Evolutionary conservation across 2,113 vertebrate genomes (phyloP).

Genomic region (Proterorhinus semilunaris): DNA sequence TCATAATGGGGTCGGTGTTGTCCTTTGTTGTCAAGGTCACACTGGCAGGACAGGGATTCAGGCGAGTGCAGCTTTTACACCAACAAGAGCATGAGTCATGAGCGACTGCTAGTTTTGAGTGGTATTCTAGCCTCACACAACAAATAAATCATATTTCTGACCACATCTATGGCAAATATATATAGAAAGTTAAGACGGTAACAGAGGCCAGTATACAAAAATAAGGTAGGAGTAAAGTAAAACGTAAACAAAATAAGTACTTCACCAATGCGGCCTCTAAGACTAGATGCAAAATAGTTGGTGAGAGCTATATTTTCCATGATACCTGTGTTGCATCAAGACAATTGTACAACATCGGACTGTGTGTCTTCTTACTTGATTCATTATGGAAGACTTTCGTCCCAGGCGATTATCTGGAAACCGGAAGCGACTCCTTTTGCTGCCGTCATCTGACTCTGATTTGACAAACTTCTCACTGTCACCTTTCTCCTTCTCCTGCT

Average conservation of each 20-base stretch:
- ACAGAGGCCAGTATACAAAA: neutral
- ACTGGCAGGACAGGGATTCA: constrained; percentile 21
- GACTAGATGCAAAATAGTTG: neutral
- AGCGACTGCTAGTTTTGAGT: constrained; percentile 18
- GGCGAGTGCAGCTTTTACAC: constrained; percentile 6
- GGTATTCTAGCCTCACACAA: constrained; percentile 8
- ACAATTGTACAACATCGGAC: neutral
- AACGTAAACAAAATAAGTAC: neutral
- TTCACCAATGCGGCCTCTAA: neutral
- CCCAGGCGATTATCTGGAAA: constrained; percentile 93
- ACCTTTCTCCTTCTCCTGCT: constrained; percentile 95
- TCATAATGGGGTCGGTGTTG: constrained; percentile 50
- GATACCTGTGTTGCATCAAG: too few species aligned
- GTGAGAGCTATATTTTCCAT: too few species aligned
- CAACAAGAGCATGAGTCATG: constrained; percentile 26
- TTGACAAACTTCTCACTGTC: constrained; percentile 97
- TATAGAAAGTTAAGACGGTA: neutral
- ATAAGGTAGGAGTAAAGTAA: neutral
- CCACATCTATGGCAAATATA: neutral
- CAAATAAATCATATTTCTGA: constrained; percentile 15
- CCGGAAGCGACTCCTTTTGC: constrained; percentile 90
- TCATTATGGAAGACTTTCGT: constrained; percentile 97
- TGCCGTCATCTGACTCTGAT: constrained; percentile 94
- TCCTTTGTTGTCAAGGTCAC: constrained; percentile 43
- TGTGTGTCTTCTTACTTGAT: constrained; percentile 81